Evolutionary conservation across 1,140 invertebrate species (phyloP), one percentile per base, ranked within the genome.

Genomic region (Arctopsyche grandis): DNA sequence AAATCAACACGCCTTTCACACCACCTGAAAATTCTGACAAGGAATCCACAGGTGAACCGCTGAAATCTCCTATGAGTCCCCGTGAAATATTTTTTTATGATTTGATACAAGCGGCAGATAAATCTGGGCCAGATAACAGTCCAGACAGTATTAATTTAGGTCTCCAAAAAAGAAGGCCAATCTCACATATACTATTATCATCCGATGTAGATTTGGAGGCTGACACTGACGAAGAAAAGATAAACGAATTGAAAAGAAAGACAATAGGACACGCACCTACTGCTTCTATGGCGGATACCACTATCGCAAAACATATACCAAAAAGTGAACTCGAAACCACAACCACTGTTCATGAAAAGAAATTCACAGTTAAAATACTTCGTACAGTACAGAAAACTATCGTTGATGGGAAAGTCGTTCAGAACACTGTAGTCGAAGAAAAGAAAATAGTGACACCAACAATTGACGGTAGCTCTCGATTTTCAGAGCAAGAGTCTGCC

Each of bases 71-170:
- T 4, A 22, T 82, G 73, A 82, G 81, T 77, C 81, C 81, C 1
- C 71, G 81, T n/a, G 81, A 82, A 66, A 82, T 82, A 80, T 82
- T 82, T 60, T 82, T 82, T 46, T 80, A 80, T 69, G 81, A 82
- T 69, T 21, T 82, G 46, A 82, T 82, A 44, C 81, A 82, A 73
- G 81, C 81, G 19, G 79, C 81, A 12, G 81, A 82, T 16, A 75
- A 82, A 74, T 74, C 56, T 16, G 81, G 71, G n/a, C n/a, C n/a
- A n/a, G n/a, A n/a, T n/a, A 79, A 71, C 74, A 82, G 81, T 56
- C 79, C 81, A 9, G 81, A 82, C 29, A 80, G 79, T 56, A 76
- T 76, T 0, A 75, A 78, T 26, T 80, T 82, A 29, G 78, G 78
- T 24, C 69, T 66, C 16, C 71, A 80, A 56, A 82, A 82, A 56